These are phyloP conservation scores for Tridacna gigas DNA, from an alignment of 2,888 invertebrate genomes.

Conservation along the genomic window DNA sequence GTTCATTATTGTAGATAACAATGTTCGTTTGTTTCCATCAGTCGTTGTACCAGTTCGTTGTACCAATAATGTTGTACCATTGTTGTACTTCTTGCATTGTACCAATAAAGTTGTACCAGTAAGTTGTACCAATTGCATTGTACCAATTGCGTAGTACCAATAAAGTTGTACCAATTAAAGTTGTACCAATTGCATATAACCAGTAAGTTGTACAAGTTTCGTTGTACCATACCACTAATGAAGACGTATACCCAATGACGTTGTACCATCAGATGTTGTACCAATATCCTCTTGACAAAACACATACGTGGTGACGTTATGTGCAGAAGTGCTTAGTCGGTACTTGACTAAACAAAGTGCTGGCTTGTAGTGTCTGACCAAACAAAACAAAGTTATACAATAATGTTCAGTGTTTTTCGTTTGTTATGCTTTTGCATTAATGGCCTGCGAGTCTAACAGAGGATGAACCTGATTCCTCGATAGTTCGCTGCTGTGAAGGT, in stretches of 20 bases:
- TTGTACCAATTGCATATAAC: too few species aligned
- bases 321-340: not conserved
- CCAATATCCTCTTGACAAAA: not conserved
- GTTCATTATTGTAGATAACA: not conserved
- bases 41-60: not conserved
- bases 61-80: too few species aligned
- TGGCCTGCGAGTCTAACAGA: not conserved
- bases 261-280: not conserved
- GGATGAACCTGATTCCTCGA: not conserved
- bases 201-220: too few species aligned
- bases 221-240: not conserved
- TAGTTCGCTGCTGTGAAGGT: not conserved
- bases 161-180: too few species aligned
- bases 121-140: too few species aligned
- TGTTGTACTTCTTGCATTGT: too few species aligned
- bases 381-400: too few species aligned
- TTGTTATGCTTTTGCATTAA: not conserved
- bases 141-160: too few species aligned
- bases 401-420: not conserved
- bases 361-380: not conserved
- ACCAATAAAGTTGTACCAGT: not conserved
- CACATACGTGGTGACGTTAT: slow-evolving; percentile 2
- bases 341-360: not conserved
- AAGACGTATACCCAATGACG: not conserved
- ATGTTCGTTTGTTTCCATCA: not conserved